phyloP scores from a whole-genome alignment of 2,113 vertebrate genomes.

The Spheniscus mendiculus region DNA sequence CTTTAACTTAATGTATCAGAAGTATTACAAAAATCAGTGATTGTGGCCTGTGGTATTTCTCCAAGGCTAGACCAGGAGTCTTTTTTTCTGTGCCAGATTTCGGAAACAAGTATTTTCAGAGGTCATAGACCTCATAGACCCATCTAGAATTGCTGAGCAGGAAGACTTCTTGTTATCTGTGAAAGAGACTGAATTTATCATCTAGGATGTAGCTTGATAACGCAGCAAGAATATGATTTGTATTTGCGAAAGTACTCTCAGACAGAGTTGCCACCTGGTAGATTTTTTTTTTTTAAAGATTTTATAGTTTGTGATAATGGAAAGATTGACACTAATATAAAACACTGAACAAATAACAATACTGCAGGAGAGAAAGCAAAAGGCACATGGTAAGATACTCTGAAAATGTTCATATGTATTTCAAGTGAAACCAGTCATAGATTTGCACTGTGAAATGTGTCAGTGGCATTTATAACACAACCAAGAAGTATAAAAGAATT shows the following conservation, averaged over 20 bases:
- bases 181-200: neutral
- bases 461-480: neutral
- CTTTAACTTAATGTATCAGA: neutral
- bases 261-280: neutral
- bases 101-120: conserved; percentile 8
- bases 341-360: neutral
- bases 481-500: neutral
- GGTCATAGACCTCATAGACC: neutral
- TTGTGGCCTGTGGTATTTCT: neutral
- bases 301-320: neutral
- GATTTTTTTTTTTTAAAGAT: neutral
- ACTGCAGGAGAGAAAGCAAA: neutral
- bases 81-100: neutral
- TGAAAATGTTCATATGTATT: neutral
- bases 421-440: neutral
- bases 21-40: neutral
- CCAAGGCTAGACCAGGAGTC: neutral
- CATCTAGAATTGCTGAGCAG: neutral
- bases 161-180: neutral
- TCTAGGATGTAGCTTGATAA: neutral
- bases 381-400: neutral
- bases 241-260: neutral
- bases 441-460: neutral
- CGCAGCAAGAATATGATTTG: neutral
- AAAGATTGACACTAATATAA: neutral